phyloP scores from a whole-genome alignment of 2,113 vertebrate genomes.

The Pangasianodon gigas region DNA sequence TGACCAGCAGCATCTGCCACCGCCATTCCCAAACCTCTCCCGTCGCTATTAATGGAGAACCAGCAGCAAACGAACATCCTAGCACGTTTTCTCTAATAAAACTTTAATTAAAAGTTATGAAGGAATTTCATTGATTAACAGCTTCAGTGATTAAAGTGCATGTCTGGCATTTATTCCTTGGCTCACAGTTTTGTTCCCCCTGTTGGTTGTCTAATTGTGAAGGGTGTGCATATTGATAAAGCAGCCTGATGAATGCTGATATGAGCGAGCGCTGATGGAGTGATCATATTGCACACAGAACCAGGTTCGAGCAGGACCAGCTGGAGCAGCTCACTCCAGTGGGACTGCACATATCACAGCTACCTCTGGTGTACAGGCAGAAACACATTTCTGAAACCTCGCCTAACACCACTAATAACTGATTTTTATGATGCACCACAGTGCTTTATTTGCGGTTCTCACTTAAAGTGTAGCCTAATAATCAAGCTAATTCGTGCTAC shows the following conservation, averaged over 20 bases:
- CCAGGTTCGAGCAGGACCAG: conserved; percentile 90
- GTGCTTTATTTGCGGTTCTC: conserved; percentile 85
- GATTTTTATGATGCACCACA: conserved; percentile 95
- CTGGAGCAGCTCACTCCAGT: conserved; percentile 89
- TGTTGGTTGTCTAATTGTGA: conserved; percentile 90
- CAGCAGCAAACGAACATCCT: conserved; percentile 72
- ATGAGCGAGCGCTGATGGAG: conserved; percentile 86
- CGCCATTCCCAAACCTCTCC: conserved; percentile 73
- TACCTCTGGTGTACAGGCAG: conserved; percentile 81
- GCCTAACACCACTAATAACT: conserved; percentile 77
- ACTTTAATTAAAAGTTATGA: conserved; percentile 92
- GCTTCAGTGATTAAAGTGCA: conserved; percentile 86
- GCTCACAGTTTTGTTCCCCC: conserved; percentile 81
- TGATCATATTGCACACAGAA: conserved; percentile 95
- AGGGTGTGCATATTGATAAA: conserved; percentile 91
- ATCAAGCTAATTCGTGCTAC: conserved; percentile 96
- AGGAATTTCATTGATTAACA: conserved; percentile 91
- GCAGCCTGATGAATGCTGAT: conserved; percentile 96
- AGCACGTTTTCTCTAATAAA: conserved; percentile 84
- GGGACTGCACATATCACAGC: conserved; percentile 88
- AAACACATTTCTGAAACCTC: conserved; percentile 82
- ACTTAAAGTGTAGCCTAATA: conserved; percentile 93
- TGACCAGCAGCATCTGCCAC: conserved; percentile 83
- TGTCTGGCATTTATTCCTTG: conserved; percentile 74
- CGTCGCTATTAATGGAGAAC: conserved; percentile 78